These are phyloP conservation scores for Takifugu bimaculatus DNA, from an alignment of 2,113 vertebrate genomes.

Conservation along the genomic window DNA sequence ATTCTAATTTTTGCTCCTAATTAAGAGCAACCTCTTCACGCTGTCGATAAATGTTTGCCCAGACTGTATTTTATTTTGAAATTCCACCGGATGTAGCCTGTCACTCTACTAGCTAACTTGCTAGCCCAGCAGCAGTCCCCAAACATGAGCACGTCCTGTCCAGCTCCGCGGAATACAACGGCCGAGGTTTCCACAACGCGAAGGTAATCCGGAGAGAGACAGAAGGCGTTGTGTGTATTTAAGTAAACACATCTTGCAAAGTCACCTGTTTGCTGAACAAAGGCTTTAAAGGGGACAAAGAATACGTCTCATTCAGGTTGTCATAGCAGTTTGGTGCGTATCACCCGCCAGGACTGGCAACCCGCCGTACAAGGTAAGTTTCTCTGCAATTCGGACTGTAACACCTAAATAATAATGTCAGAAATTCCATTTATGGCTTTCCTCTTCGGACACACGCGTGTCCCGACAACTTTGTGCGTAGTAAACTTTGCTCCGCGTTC, in stretches of 20 bases:
- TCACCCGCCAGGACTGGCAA: conserved; percentile 10
- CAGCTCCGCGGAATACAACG: conserved; percentile 21
- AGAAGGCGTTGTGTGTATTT: neutral
- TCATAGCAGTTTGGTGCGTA: conserved; percentile 18
- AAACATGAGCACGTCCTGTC: conserved; percentile 12
- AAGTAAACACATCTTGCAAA: neutral
- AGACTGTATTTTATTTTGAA: conserved; percentile 45
- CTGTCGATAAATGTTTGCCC: too few relatives aligned
- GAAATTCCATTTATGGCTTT: neutral
- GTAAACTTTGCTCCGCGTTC: neutral
- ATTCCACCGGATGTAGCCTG: conserved; percentile 12
- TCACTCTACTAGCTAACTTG: rapidly evolving
- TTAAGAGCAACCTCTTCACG: neutral
- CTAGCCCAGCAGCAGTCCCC: neutral
- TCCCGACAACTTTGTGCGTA: neutral
- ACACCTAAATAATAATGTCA: neutral
- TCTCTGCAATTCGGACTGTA: neutral
- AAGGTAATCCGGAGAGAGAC: neutral
- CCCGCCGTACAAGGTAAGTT: conserved; percentile 31
- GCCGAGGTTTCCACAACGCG: neutral
- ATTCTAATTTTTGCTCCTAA: too few relatives aligned
- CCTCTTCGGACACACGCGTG: neutral
- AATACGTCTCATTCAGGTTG: neutral
- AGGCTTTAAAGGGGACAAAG: neutral
- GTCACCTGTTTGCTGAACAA: conserved; percentile 19